Percentiles rank a stretch among this genome's conserved stretches.
Conservation (phyloP, 2,113 vertebrate species). For the Oryctolagus cuniculus region DNA sequence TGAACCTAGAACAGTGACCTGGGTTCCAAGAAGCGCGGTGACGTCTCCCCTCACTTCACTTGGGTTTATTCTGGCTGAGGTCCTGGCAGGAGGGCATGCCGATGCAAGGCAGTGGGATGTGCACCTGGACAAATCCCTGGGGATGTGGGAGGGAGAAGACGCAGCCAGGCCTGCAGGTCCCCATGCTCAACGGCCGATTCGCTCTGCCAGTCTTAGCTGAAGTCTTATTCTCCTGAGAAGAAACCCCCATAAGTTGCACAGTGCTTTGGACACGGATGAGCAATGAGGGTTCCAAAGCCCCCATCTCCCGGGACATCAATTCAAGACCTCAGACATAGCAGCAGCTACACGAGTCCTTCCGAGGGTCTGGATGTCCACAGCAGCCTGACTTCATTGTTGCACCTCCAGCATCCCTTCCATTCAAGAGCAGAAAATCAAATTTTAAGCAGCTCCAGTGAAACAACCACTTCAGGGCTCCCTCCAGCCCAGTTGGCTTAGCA, state of each 20-base stretch:
- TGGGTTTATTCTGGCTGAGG: not conserved
- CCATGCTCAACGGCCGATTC: fast-evolving
- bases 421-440: not conserved
- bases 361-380: fast-evolving
- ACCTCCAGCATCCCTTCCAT: not conserved
- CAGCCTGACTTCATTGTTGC: not conserved
- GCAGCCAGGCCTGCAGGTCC: not conserved
- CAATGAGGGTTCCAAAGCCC: not conserved
- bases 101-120: not conserved
- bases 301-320: not conserved
- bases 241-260: too few species aligned
- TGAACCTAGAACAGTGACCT: not conserved
- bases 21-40: not conserved
- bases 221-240: not conserved
- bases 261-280: not conserved
- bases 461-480: too few species aligned
- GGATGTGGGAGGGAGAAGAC: not conserved
- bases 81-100: not conserved
- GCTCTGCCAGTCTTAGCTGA: too few species aligned
- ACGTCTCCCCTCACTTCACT: not conserved
- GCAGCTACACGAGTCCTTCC: fast-evolving
- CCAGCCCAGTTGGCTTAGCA: too few species aligned
- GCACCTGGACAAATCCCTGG: not conserved
- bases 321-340: not conserved
- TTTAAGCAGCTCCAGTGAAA: not conserved